Base-by-base conservation (phyloP, 2,113 vertebrate species). In the Dunckerocampus dactyliophorus region DNA sequence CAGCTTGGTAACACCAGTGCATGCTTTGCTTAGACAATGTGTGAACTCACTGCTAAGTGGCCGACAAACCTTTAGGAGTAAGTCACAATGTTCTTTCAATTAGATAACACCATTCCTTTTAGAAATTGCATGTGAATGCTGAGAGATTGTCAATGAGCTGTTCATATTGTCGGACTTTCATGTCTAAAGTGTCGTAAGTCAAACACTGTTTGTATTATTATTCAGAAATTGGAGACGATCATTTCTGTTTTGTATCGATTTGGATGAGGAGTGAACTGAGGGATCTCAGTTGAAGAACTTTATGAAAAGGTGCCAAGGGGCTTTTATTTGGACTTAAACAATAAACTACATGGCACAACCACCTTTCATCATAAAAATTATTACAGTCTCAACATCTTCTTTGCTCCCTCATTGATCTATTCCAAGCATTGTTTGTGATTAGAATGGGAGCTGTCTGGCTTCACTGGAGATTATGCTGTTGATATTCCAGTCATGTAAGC, bases 401-500 rank as follows among this genome's bases (percentile, higher is more conserved):
- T 72, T 76, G 62, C 72, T 74, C 67, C 76, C 59, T 69, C 52
- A 51, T 67, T 21, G 16, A 61, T 75, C 61, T 24, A 69, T 65
- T 37, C 49, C 31, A 64, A 79, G 77, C 67, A 39, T 77, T 73
- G 69, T 54, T 81, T 82, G 80, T 83, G 81, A 82, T 83, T 80
- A 76, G 77, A 83, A 65, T 71, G 60, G 59, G 52, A 73, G 65
- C 65, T 55, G 81, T 86, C 65, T 74, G 67, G 85, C 82, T 84
- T 74, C 80, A 70, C 59, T 71, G 59, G 64, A 81, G 81, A 82
- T 83, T 76, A 80, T 71, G 66, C 62, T 68, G 80, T 90, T 92
- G 81, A 84, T 82, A 91, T 91, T 92, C 89, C 79, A 87, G 89
- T 89, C 91, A 88, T 88, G 89, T 86, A 89, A 80, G 79, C 77